Base-by-base conservation (phyloP, 2,888 invertebrate genomes). In the Agrilus mali region DNA sequence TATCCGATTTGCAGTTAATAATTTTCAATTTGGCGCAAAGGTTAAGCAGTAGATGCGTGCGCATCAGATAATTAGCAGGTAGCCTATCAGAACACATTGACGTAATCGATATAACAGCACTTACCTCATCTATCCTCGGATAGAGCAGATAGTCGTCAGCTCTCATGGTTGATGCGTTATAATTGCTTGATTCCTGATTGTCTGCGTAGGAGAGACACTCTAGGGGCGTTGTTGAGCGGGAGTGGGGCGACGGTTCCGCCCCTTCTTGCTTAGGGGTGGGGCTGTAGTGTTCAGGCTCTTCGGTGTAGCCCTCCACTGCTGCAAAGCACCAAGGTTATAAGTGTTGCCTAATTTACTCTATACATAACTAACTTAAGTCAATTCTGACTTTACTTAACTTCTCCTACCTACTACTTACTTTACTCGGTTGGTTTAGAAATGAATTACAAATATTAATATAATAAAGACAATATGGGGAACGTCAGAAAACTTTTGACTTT, bases 221-320 rank as follows among this genome's bases (percentile, higher is more conserved):
- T 41, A 60, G 55, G 45, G 63, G 61, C 55, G 64, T 62, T 55
- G 54, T 54, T 20, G 59, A 54, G 31, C 61, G 53, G 12, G 65
- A 65, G 54, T 64, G 63, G 57, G 65, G 65, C 13, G 65, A 64
- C n/a, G 58, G 59, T 42, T 58, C 62, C 52, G 62, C 61, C 60
- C 63, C 63, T 45, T 61, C 62, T 41, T 57, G 53, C 41, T 60
- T 61, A 15, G 64, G 60, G 57, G 64, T 54, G 58, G 65, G 64
- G 53, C 64, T 64, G 55, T 63, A 64, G 46, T 61, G 58, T 34
- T 53, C 48, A 33, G 50, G 47, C 37, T 56, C 59, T 38, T 55
- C 55, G 35, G 52, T 53, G 43, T 53, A 52, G 41, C 48, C 46
- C 34, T 53, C 53, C 15, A 51, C 50, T 27, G 46, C 53, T 50